Conservation (phyloP, 1,140 invertebrate genomes). For the Camponotus vicinus region DNA sequence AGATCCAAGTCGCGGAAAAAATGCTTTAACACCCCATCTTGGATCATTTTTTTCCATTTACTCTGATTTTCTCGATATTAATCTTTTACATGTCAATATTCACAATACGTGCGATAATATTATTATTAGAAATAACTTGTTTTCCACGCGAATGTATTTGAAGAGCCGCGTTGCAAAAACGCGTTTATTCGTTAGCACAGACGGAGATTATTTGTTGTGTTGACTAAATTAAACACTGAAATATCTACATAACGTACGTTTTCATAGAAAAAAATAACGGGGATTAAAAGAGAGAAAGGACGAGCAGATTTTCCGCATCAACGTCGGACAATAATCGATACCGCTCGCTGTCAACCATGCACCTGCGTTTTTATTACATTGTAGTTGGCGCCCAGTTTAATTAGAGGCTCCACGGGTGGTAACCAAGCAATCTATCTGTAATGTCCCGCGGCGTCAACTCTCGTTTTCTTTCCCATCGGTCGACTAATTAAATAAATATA, state of each 20-base stretch:
- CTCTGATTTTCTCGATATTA: neutral
- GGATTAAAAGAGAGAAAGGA: conserved; percentile 45
- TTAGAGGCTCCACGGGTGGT: conserved; percentile 78
- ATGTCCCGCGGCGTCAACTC: conserved; percentile 70
- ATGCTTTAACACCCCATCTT: too few species aligned
- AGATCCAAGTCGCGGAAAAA: neutral
- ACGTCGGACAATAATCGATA: conserved; percentile 54
- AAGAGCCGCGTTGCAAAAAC: neutral
- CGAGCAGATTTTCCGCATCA: conserved; percentile 36
- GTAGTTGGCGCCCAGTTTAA: conserved; percentile 77
- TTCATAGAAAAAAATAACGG: conserved; percentile 40
- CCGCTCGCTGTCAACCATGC: conserved; percentile 13
- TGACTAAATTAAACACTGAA: conserved; percentile 53
- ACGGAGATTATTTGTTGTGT: conserved; percentile 34
- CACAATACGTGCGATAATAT: neutral
- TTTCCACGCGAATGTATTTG: neutral
- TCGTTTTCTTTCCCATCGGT: conserved; percentile 56
- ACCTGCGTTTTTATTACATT: conserved; percentile 64
- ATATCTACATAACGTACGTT: neutral
- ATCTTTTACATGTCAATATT: neutral
- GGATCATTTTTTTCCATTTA: too few species aligned
- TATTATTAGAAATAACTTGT: neutral
- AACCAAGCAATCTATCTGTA: conserved; percentile 79
- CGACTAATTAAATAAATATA: conserved; percentile 81
- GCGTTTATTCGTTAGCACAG: neutral